A percentile compares a stretch with the other conserved stretches of the same genome.
Conservation (phyloP, 2,888 invertebrate genomes). For the Pterostichus madidus region DNA sequence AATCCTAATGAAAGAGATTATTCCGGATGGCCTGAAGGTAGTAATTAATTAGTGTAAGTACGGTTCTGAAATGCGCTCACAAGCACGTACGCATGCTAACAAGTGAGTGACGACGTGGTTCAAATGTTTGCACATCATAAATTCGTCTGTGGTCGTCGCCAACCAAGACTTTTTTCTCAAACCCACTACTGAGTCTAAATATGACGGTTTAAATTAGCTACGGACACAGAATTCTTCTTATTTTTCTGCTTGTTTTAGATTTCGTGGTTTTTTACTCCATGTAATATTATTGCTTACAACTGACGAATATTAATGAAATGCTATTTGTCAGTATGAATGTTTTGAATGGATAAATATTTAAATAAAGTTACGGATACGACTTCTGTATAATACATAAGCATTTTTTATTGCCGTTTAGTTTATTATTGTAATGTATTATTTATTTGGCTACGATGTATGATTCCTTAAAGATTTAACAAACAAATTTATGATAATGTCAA, state of each 20-base stretch:
- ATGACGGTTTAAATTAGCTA: conserved; percentile 23
- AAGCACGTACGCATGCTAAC: conserved; percentile 41
- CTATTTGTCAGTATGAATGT: conserved; percentile 22
- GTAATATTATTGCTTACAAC: too few relatives aligned
- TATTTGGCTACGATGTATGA: not conserved
- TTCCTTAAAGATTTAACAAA: not conserved
- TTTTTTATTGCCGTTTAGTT: conserved; percentile 13
- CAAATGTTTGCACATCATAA: conserved; percentile 48
- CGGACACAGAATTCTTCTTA: not conserved
- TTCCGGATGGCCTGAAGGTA: conserved; percentile 2
- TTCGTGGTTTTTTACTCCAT: not conserved
- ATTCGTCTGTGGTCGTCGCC: conserved; percentile 41
- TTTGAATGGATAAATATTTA: conserved; percentile 5
- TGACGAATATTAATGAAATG: conserved; percentile 9
- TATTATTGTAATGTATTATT: conserved; percentile 27
- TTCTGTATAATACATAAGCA: conserved; percentile 3
- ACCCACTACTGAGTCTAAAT: not conserved
- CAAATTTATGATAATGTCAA: not conserved
- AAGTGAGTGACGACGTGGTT: conserved; percentile 33
- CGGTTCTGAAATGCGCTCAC: conserved; percentile 35
- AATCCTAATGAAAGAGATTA: conserved; percentile 15
- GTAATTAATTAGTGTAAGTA: conserved; percentile 34
- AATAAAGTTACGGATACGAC: conserved; percentile 11
- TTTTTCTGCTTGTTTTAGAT: conserved; percentile 1
- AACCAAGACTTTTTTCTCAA: conserved; percentile 21